These are phyloP conservation scores for Fundulus diaphanus DNA, from an alignment of 2,797 vertebrate species.

Conservation along the genomic window DNA sequence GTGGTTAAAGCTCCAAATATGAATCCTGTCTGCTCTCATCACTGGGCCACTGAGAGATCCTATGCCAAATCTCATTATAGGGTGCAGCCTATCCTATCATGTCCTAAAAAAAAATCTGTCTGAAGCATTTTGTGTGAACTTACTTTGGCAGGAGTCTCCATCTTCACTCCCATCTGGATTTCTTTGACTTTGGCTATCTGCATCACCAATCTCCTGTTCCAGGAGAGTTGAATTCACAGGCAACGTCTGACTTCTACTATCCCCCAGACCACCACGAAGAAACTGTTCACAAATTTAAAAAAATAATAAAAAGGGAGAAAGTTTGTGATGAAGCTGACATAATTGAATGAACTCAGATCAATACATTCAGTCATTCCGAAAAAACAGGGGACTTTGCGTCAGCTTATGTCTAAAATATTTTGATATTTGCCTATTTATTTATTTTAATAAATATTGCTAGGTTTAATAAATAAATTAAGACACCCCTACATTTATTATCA, in stretches of 20 bases:
- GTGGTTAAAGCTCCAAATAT: conserved; percentile 44
- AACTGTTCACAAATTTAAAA: conserved; percentile 23
- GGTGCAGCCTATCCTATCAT: conserved; percentile 19
- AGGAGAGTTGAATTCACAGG: conserved; percentile 82
- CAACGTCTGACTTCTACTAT: conserved; percentile 70
- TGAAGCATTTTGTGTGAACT: conserved; percentile 52
- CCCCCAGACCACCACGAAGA: conserved; percentile 68
- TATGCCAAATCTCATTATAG: conserved; percentile 24
- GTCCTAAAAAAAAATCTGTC: conserved; percentile 30
- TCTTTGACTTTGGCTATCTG: conserved; percentile 57
- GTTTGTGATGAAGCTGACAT: neutral
- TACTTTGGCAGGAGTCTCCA: conserved; percentile 82
- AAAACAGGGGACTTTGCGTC: too few relatives aligned
- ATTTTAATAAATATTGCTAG: neutral
- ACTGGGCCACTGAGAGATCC: conserved; percentile 13
- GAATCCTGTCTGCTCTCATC: conserved; percentile 26
- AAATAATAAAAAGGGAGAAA: neutral
- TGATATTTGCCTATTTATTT: neutral
- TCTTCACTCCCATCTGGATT: conserved; percentile 74
- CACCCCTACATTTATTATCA: neutral
- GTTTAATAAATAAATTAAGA: neutral
- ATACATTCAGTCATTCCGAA: neutral
- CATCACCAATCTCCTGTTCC: conserved; percentile 78
- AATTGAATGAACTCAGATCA: neutral
- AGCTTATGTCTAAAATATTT: too few relatives aligned